Conservation (phyloP, 2,888 invertebrate genomes). For the Meta bourneti region DNA sequence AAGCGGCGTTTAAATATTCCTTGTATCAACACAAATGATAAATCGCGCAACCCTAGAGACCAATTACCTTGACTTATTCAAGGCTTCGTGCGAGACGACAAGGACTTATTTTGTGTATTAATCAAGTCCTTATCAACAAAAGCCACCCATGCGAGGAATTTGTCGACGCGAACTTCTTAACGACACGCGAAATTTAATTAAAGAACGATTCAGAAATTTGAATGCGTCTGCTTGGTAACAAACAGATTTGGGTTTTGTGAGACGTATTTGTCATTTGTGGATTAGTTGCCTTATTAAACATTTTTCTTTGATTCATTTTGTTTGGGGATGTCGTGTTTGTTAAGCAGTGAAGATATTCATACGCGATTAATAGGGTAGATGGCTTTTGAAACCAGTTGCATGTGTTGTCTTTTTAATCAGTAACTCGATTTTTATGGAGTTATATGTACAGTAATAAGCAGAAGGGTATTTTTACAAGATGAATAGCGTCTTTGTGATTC, state of each 20-base stretch:
- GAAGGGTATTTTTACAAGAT: too few species aligned
- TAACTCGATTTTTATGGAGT: too few species aligned
- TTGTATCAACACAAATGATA: slow-evolving; percentile 17
- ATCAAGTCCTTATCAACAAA: slow-evolving; percentile 27
- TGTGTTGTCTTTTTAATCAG: too few species aligned
- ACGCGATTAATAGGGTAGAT: too few species aligned
- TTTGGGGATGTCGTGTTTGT: background rate
- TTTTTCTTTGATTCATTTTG: background rate
- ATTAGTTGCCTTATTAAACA: background rate
- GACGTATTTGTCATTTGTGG: background rate
- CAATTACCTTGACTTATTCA: slow-evolving; percentile 6
- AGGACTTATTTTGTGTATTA: slow-evolving; percentile 6
- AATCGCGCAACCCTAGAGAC: background rate
- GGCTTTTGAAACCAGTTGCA: too few species aligned
- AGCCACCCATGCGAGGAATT: slow-evolving; percentile 11
- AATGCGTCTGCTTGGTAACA: background rate
- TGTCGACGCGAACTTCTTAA: slow-evolving; percentile 3
- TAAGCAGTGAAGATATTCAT: too few species aligned
- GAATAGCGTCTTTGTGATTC: too few species aligned
- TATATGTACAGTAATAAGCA: too few species aligned
- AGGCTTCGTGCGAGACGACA: background rate
- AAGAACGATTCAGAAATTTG: background rate
- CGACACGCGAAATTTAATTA: slow-evolving; percentile 26
- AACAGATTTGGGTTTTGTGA: background rate
- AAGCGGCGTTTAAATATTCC: background rate